Conservation (phyloP, 2,888 invertebrate genomes). For the Cataglyphis livida region DNA sequence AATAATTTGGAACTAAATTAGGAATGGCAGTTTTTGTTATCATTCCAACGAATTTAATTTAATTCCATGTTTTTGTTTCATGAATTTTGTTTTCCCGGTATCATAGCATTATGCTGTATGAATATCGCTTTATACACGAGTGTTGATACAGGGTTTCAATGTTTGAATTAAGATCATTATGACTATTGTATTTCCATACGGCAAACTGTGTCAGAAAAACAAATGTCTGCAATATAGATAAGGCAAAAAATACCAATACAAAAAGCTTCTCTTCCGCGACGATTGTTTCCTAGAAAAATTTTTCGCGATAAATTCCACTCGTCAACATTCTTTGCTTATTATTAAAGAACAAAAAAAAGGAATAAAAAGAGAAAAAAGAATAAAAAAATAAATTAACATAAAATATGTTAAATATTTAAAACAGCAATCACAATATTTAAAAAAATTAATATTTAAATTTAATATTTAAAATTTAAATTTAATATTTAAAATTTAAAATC, state of each 20-base stretch:
- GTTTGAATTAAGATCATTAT: conserved; percentile 17
- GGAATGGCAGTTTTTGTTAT: neutral
- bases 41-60: conserved; percentile 9
- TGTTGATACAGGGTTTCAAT: neutral
- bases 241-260: neutral
- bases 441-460: neutral
- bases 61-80: neutral
- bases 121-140: neutral
- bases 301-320: neutral
- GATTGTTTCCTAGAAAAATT: neutral
- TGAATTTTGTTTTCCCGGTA: neutral
- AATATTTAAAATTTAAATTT: neutral
- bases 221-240: conserved; percentile 29
- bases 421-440: neutral
- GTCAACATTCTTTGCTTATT: neutral
- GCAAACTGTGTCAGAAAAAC: conserved; percentile 14
- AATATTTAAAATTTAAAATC: neutral
- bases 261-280: neutral
- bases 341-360: neutral
- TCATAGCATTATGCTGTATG: neutral
- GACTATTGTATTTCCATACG: conserved; percentile 25
- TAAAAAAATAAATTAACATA: neutral
- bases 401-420: neutral
- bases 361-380: neutral
- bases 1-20: conserved; percentile 11